A percentile compares a stretch with the other conserved stretches of the same genome.
Evolutionary conservation across 1,140 invertebrate genomes (phyloP).

Genomic region (Muscidifurax raptorellus): DNA sequence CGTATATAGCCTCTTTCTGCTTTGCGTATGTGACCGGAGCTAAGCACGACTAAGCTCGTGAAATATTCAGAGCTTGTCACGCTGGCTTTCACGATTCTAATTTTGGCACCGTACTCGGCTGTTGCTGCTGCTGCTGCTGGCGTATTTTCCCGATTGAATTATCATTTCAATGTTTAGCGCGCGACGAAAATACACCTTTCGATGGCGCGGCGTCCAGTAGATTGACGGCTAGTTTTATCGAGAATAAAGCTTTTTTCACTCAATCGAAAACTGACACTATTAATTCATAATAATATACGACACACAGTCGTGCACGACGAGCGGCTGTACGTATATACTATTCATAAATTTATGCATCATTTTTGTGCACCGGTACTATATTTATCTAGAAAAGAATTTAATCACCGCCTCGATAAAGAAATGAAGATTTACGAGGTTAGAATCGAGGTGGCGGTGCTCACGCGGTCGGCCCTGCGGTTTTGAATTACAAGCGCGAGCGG

Average conservation of each 20-base stretch:
- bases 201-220: too few species aligned
- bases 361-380: background rate
- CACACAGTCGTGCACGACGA: too few species aligned
- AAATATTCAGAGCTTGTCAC: constrained; percentile 41
- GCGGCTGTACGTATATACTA: too few species aligned
- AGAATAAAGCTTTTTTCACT: too few species aligned
- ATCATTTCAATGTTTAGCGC: background rate
- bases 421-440: constrained; percentile 31
- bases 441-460: constrained; percentile 25
- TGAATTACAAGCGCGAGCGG: constrained; percentile 34
- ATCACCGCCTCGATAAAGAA: constrained; percentile 33
- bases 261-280: too few species aligned
- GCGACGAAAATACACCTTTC: too few species aligned
- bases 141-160: constrained; percentile 9
- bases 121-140: too few species aligned
- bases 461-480: constrained; percentile 46
- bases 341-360: background rate
- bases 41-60: background rate
- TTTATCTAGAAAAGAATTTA: constrained; percentile 43
- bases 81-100: constrained; percentile 27
- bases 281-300: too few species aligned
- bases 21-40: background rate
- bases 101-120: background rate
- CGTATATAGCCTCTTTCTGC: background rate
- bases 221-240: background rate